Evolutionary conservation across 2,797 vertebrate genomes (phyloP), one percentile per base, ranked within the genome.

Genomic region (Helarctos malayanus): DNA sequence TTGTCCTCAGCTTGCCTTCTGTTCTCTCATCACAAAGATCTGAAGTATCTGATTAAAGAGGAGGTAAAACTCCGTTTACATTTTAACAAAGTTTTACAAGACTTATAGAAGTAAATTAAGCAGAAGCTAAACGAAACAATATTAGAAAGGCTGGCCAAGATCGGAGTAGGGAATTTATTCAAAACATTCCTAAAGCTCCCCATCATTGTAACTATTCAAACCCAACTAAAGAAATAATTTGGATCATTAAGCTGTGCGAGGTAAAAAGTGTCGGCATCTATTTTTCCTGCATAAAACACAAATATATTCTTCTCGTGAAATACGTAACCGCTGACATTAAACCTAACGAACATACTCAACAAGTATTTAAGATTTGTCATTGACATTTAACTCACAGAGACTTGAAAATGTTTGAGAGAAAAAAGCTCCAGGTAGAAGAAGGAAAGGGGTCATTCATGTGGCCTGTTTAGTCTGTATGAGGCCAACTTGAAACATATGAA

Each of bases 291-390:
- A 95, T 92, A 92, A 94, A 88, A 88, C 63, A 94, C 57, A 97
- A 94, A 97, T 87, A 89, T 13, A 87, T 41, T 76, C 87, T 97
- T 94, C 76, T 84, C 8, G 3, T 90, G 59, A 71, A 65, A 63
- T 45, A 52, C 23, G 9, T 59, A 96, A 61, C 75, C 38, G 75
- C 80, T 96, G 76, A 88, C 95, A 85, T 79, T 90, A 87, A 95
- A 94, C n/a, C 88, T 59, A 85, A 94, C 78, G 78, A 73, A 10
- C 81, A 16, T 23, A 19, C 82, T 96, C 41, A 92, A 79, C 38
- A 84, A 23, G 63, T 78, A 91, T 96, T 95, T 93, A 97, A 92
- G 92, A 85, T 93, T 96, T 97, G 91, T 97, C 96, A 73, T 14
- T 93, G 84, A 95, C 94, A 96, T 90, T 83, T 87, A 38, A 16